phyloP scores from a whole-genome alignment of 2,888 invertebrate genomes.

The Alloscopus bannaensis region DNA sequence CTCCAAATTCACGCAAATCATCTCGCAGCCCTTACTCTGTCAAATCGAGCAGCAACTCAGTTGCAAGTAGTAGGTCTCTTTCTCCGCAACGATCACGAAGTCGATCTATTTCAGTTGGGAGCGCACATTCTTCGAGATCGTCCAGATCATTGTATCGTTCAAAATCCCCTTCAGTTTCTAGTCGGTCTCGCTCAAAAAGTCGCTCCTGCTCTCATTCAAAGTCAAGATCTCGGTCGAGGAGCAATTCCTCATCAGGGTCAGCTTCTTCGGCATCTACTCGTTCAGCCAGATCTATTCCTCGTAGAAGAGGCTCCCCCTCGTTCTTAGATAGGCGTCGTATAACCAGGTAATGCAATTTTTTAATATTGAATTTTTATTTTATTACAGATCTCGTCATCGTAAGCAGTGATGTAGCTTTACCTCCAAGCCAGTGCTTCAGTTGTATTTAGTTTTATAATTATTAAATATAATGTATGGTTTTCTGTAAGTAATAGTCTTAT shows the following conservation, averaged over 20 bases:
- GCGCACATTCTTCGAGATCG: constrained; percentile 62
- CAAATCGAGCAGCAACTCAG: constrained; percentile 57
- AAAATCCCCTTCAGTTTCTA: constrained; percentile 61
- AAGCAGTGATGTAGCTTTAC: constrained; percentile 41
- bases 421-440: constrained; percentile 12
- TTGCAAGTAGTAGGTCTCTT: constrained; percentile 35
- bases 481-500: too few relatives aligned
- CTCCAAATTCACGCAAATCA: constrained; percentile 42
- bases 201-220: constrained; percentile 58
- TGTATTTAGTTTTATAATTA: constrained; percentile 11
- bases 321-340: constrained; percentile 94
- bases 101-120: constrained; percentile 47
- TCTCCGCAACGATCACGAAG: constrained; percentile 41
- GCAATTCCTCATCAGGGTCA: constrained; percentile 51
- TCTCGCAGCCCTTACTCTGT: constrained; percentile 54
- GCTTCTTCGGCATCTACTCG: constrained; percentile 44
- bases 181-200: constrained; percentile 60
- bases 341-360: constrained; percentile 86
- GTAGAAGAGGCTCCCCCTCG: constrained; percentile 94
- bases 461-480: not conserved
- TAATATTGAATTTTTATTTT: constrained; percentile 75
- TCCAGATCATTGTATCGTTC: constrained; percentile 61
- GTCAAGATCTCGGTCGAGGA: constrained; percentile 60
- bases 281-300: constrained; percentile 83
- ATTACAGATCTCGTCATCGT: constrained; percentile 69